Evolutionary conservation across 2,797 vertebrate genomes (phyloP).

Genomic region (Pachyuromys duprasi): DNA sequence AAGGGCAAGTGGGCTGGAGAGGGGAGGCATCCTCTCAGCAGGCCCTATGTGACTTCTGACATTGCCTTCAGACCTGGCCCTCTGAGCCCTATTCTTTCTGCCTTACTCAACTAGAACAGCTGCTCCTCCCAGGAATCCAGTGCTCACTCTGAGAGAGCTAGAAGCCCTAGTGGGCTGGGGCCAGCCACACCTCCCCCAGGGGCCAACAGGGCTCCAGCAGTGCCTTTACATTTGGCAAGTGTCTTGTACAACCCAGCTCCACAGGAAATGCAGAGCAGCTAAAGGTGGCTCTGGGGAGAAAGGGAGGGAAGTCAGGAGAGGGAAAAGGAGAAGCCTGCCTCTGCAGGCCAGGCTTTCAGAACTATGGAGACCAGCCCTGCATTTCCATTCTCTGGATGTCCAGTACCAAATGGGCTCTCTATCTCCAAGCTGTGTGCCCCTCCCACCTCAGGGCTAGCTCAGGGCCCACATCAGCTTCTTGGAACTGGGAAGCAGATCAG

Average conservation of each 20-base stretch:
- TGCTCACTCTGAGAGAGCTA: conserved; percentile 35
- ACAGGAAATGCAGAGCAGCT: background rate
- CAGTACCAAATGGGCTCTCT: background rate
- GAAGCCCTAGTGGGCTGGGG: background rate
- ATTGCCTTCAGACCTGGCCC: background rate
- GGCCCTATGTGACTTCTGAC: background rate
- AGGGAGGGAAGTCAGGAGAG: background rate
- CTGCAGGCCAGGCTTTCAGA: background rate
- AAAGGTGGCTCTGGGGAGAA: background rate
- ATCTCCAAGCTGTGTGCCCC: background rate
- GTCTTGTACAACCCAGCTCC: background rate
- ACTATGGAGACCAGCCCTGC: background rate
- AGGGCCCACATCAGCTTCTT: background rate
- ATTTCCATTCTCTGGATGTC: background rate
- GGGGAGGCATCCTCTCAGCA: background rate
- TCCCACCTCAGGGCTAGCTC: background rate
- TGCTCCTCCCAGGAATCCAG: conserved; percentile 12
- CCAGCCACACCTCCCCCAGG: background rate
- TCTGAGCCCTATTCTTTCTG: background rate
- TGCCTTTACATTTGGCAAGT: conserved; percentile 1
- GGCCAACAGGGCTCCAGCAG: background rate
- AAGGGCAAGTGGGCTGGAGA: background rate
- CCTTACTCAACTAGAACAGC: conserved; percentile 20
- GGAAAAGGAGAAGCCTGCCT: background rate
- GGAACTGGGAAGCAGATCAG: background rate